Evolutionary conservation across 2,113 vertebrate genomes (phyloP).

Genomic region (Sigmodon hispidus): DNA sequence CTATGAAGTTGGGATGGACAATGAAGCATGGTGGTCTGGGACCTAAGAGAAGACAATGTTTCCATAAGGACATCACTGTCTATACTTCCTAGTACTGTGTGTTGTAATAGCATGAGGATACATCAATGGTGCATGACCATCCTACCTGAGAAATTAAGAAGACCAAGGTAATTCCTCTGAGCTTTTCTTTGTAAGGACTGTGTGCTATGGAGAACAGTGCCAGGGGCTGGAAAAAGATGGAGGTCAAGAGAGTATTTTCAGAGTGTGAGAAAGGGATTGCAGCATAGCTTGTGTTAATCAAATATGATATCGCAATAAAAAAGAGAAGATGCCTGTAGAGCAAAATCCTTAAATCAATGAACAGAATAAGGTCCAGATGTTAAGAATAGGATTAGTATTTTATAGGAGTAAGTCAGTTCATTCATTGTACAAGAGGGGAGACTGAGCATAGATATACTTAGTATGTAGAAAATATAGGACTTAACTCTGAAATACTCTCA

Average conservation of each 20-base stretch:
- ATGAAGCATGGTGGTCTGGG: background rate
- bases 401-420: background rate
- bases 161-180: background rate
- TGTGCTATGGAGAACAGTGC: background rate
- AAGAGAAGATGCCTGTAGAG: background rate
- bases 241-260: background rate
- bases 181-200: background rate
- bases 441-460: background rate
- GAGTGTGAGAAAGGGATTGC: background rate
- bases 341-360: background rate
- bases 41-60: background rate
- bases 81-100: background rate
- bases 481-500: background rate
- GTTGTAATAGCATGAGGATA: background rate
- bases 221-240: background rate
- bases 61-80: background rate
- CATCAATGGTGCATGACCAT: background rate
- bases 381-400: background rate
- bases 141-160: background rate
- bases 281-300: background rate
- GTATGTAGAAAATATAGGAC: background rate
- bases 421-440: background rate
- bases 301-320: background rate
- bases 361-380: background rate
- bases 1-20: background rate